These are phyloP conservation scores for Orthosia cruda DNA, from an alignment of 2,888 invertebrate genomes.

Conservation along the genomic window DNA sequence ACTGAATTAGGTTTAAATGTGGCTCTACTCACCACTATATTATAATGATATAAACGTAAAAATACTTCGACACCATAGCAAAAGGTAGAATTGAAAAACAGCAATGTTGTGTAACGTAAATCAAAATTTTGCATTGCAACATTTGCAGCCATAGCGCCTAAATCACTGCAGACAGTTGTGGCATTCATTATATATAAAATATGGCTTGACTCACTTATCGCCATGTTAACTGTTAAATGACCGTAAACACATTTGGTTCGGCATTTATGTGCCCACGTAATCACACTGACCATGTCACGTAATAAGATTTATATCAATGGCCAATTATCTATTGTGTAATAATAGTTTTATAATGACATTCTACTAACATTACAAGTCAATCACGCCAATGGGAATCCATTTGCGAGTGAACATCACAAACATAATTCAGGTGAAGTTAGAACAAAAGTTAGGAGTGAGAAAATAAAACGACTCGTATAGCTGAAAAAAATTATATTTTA, in stretches of 20 bases:
- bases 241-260: slow-evolving; percentile 32
- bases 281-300: slow-evolving; percentile 39
- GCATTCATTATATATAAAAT: slow-evolving; percentile 39
- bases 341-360: slow-evolving; percentile 40
- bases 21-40: slow-evolving; percentile 75
- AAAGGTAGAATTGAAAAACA: slow-evolving; percentile 80
- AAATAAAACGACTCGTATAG: slow-evolving; percentile 88
- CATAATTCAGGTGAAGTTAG: slow-evolving; percentile 10
- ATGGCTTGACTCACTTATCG: slow-evolving; percentile 27
- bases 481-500: slow-evolving; percentile 93
- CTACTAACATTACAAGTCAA: slow-evolving; percentile 24
- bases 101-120: slow-evolving; percentile 80
- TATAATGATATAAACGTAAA: slow-evolving; percentile 75
- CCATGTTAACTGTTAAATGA: slow-evolving; percentile 54
- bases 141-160: slow-evolving; percentile 78
- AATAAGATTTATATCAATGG: slow-evolving; percentile 61
- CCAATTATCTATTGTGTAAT: slow-evolving; percentile 54
- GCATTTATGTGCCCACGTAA: slow-evolving; percentile 32
- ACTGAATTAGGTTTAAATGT: slow-evolving; percentile 66
- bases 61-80: slow-evolving; percentile 77
- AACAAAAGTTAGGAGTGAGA: slow-evolving; percentile 10
- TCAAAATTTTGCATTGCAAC: slow-evolving; percentile 82
- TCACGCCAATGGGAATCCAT: slow-evolving; percentile 23
- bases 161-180: slow-evolving; percentile 49
- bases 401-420: background rate